Base-by-base conservation (phyloP, 2,888 invertebrate genomes). In the Dryadula phaetusa region DNA sequence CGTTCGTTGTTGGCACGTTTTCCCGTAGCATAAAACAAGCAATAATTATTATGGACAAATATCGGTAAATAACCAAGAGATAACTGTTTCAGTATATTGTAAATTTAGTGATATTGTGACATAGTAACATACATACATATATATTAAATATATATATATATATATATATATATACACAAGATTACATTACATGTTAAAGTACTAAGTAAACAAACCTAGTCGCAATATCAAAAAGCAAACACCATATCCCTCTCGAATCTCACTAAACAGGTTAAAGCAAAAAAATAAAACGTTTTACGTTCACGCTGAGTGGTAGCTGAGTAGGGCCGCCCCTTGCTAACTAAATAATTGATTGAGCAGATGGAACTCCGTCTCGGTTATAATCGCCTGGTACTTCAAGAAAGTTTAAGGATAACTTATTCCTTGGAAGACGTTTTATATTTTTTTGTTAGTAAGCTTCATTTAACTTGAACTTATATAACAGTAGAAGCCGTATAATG, bases 321-420 rank as follows among this genome's bases (percentile, higher is more conserved):
- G 63, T 53, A 58, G 62, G 62, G 65, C 62, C 56, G 69, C 60
- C 69, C 69, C 69, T 69, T 62, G 52, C 44, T 28, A 53, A 66
- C 62, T 66, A 52, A 63, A 62, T 60, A 58, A 62, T 66, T 58
- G 63, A 63, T 65, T 49, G 40, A 65, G 25, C 58, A 69, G 66
- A 53, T 53, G 40, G 62, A 70, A 53, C 68, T 72, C 72, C 64
- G 46, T 32, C 60, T 56, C 34, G 60, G 65, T 71, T 63, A 72
- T 74, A 67, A 47, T 62, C 65, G 66, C 74, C 72, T 72, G 71
- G 74, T 72, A 71, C 67, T 62, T 47, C 49, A 68, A 66, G 70
- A 70, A 70, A 72, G 52, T 66, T 70, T 64, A 65, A 72, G 71
- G 72, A 72, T 64, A 67, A 65, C 49, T 40, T 47, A 40, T 58